A percentile compares a stretch with the other conserved stretches of the same genome.
Conservation (phyloP, 2,797 vertebrate species). For the Ptychadena robeensis region DNA sequence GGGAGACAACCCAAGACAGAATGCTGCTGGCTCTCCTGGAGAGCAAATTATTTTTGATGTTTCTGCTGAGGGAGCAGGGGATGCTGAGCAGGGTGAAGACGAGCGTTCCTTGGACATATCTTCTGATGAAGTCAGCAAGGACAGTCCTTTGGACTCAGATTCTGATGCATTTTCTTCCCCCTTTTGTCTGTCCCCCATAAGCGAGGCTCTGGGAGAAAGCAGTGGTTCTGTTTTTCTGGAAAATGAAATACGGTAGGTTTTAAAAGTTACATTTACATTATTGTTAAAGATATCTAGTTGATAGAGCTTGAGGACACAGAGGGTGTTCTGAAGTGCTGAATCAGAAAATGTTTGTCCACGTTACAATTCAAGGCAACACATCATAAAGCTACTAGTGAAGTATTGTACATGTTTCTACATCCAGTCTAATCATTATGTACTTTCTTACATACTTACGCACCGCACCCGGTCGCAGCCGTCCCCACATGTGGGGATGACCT, state of each 20-base stretch:
- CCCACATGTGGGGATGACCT: too few relatives aligned
- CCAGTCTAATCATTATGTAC: too few relatives aligned
- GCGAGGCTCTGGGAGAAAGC: constrained; percentile 89
- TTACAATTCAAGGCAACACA: too few relatives aligned
- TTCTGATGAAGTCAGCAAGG: constrained; percentile 89
- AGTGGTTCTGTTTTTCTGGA: constrained; percentile 90
- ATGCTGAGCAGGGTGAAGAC: constrained; percentile 76
- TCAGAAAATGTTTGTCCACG: too few relatives aligned
- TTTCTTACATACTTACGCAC: too few relatives aligned
- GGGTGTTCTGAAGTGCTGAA: too few relatives aligned
- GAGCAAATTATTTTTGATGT: constrained; percentile 71
- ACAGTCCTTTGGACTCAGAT: constrained; percentile 94
- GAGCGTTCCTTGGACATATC: constrained; percentile 91
- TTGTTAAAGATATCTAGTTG: too few relatives aligned
- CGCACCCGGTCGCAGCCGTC: too few relatives aligned
- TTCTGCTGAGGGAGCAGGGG: constrained; percentile 69
- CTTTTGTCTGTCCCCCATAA: constrained; percentile 94
- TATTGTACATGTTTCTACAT: too few relatives aligned
- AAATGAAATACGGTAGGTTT: constrained; percentile 84
- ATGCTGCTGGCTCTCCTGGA: constrained; percentile 67
- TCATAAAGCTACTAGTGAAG: too few relatives aligned
- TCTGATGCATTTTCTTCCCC: constrained; percentile 96
- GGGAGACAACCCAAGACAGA: constrained; percentile 63
- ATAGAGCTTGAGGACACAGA: background rate
- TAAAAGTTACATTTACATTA: background rate